Percentiles rank a stretch among this genome's conserved stretches.
Conservation (phyloP, 2,113 vertebrate genomes). For the Trematomus loennbergii region DNA sequence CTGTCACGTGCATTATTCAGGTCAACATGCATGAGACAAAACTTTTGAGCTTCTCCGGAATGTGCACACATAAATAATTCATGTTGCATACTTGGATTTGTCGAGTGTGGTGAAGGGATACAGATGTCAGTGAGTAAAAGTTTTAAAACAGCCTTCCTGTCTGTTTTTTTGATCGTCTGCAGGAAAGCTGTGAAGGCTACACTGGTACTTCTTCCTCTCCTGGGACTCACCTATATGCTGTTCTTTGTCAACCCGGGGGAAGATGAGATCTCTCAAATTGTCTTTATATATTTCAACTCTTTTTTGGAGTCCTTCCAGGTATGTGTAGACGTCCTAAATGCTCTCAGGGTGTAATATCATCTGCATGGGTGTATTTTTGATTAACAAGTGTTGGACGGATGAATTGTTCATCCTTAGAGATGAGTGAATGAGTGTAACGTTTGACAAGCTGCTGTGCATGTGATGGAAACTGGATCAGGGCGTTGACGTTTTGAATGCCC, state of each 20-base stretch:
- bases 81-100: neutral
- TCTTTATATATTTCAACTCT: slow-evolving; percentile 99
- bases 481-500: slow-evolving; percentile 18
- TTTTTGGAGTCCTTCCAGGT: slow-evolving; percentile 99
- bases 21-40: neutral
- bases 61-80: slow-evolving; percentile 32
- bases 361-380: neutral
- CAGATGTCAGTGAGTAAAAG: neutral
- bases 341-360: neutral
- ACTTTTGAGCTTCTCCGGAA: neutral
- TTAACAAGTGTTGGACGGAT: neutral
- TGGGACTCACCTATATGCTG: slow-evolving; percentile 98
- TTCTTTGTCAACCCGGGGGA: slow-evolving; percentile 98
- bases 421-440: slow-evolving; percentile 29
- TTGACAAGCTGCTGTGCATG: slow-evolving; percentile 40
- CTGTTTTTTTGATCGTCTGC: slow-evolving; percentile 8
- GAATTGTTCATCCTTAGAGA: neutral
- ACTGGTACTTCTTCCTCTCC: slow-evolving; percentile 94
- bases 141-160: neutral
- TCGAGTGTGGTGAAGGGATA: neutral
- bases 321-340: neutral
- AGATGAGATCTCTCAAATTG: slow-evolving; percentile 93
- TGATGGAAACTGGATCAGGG: slow-evolving; percentile 46
- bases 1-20: neutral
- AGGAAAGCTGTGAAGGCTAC: slow-evolving; percentile 99